These are phyloP conservation scores for Grantiella picta DNA, from an alignment of 2,113 vertebrate species.

Conservation along the genomic window DNA sequence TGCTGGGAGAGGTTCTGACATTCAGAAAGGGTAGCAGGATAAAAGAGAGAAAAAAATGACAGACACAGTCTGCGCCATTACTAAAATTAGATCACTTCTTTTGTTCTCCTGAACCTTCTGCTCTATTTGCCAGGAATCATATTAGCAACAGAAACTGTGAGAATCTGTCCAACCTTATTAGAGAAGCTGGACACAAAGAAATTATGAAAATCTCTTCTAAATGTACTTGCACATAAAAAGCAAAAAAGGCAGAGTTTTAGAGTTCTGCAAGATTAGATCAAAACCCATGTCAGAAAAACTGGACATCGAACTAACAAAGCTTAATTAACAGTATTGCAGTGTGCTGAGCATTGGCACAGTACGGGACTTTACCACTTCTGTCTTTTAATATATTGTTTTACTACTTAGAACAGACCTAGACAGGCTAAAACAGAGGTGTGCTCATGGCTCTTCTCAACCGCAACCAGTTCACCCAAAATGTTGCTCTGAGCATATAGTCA, in stretches of 20 bases:
- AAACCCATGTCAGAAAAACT: neutral
- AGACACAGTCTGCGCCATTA: conserved; percentile 54
- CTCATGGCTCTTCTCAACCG: neutral
- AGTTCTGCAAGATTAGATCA: neutral
- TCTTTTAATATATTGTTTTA: neutral
- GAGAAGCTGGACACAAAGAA: conserved; percentile 36
- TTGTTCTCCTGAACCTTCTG: conserved; percentile 71
- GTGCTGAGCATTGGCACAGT: neutral
- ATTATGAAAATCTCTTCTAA: conserved; percentile 50
- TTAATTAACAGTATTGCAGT: neutral
- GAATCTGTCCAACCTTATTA: conserved; percentile 65
- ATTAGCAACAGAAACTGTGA: conserved; percentile 72
- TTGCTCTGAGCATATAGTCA: neutral
- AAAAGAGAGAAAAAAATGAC: conserved; percentile 45
- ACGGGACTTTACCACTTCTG: neutral
- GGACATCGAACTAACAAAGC: neutral
- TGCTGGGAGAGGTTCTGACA: conserved; percentile 43
- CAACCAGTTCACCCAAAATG: neutral
- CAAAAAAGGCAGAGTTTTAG: neutral
- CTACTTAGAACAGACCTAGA: neutral
- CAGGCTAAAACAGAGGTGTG: neutral
- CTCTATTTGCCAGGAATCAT: conserved; percentile 71
- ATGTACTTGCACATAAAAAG: neutral
- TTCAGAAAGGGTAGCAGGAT: conserved; percentile 43
- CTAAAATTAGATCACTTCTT: conserved; percentile 72